Evolutionary conservation across 1,140 invertebrate genomes (phyloP).

Genomic region (Zaprionus capensis): DNA sequence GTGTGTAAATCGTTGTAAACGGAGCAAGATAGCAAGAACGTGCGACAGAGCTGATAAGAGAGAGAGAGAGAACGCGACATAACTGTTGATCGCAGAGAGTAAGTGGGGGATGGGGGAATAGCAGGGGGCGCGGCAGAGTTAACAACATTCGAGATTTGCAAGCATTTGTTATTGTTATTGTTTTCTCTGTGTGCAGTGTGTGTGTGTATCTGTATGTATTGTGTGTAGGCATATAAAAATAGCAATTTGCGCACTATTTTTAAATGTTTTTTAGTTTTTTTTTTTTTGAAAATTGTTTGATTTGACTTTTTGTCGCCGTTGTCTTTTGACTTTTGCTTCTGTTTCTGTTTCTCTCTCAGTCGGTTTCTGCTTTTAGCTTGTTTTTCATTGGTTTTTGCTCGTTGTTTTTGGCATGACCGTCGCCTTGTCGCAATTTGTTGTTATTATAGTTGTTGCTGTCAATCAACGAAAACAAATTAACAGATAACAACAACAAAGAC

Average conservation of each 20-base stretch:
- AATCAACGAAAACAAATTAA: conserved; percentile 54
- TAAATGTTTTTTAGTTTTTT: conserved; percentile 55
- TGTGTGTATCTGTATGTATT: conserved; percentile 24
- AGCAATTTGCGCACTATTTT: conserved; percentile 83
- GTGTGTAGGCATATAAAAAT: conserved; percentile 63
- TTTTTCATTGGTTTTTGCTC: conserved; percentile 38
- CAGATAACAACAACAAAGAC: conserved; percentile 37
- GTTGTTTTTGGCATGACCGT: conserved; percentile 39
- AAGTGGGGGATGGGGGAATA: background rate
- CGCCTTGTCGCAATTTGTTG: conserved; percentile 46
- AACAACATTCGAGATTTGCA: conserved; percentile 8
- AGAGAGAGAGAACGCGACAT: conserved; percentile 1
- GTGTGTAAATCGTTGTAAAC: conserved; percentile 51
- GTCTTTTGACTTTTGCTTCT: conserved; percentile 19
- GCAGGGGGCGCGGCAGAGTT: conserved; percentile 9
- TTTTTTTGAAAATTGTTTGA: conserved; percentile 69
- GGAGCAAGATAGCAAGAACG: conserved; percentile 23
- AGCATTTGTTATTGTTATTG: conserved; percentile 35
- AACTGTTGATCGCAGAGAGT: conserved; percentile 23
- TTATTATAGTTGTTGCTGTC: conserved; percentile 57
- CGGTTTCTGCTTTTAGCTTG: conserved; percentile 15
- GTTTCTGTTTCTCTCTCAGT: conserved; percentile 23
- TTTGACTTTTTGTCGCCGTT: conserved; percentile 34
- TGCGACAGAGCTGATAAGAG: conserved; percentile 20
- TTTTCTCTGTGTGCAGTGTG: conserved; percentile 5